phyloP scores from a whole-genome alignment of 2,888 invertebrate species.

The Drosophila conformis region DNA sequence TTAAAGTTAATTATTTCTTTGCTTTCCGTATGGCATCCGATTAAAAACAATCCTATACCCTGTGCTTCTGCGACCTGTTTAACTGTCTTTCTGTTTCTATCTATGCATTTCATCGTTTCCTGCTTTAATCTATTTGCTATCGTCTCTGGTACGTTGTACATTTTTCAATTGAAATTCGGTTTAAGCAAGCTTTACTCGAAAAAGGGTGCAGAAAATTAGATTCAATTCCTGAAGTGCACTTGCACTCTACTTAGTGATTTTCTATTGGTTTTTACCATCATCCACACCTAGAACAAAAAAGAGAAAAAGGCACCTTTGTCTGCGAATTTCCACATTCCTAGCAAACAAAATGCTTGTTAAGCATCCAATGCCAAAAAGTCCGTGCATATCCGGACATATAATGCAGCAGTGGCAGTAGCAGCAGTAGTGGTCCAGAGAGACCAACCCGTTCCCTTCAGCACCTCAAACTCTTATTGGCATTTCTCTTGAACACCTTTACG shows the following conservation, averaged over 20 bases:
- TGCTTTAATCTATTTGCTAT: background rate
- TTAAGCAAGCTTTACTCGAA: slow-evolving; percentile 8
- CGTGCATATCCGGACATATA: slow-evolving; percentile 40
- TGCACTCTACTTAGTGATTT: slow-evolving; percentile 5
- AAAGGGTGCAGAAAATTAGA: slow-evolving; percentile 4
- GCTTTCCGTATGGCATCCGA: background rate
- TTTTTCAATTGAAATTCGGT: slow-evolving; percentile 10
- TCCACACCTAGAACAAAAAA: background rate
- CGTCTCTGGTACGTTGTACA: background rate
- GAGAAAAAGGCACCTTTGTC: slow-evolving; percentile 20
- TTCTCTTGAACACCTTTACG: slow-evolving; percentile 51
- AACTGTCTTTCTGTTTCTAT: background rate
- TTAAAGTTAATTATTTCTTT: background rate
- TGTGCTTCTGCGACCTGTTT: background rate
- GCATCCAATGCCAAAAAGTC: slow-evolving; percentile 56
- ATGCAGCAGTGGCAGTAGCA: slow-evolving; percentile 4
- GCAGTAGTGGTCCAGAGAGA: slow-evolving; percentile 10
- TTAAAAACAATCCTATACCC: background rate
- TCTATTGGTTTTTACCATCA: slow-evolving; percentile 17
- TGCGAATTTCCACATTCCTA: slow-evolving; percentile 22
- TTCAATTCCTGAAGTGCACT: slow-evolving; percentile 24
- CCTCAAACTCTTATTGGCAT: slow-evolving; percentile 6
- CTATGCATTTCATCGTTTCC: background rate
- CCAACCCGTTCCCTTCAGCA: slow-evolving; percentile 33
- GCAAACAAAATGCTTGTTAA: slow-evolving; percentile 42